These are phyloP conservation scores for Myotis pilosus DNA, from an alignment of 2,797 vertebrate genomes.

Conservation along the genomic window DNA sequence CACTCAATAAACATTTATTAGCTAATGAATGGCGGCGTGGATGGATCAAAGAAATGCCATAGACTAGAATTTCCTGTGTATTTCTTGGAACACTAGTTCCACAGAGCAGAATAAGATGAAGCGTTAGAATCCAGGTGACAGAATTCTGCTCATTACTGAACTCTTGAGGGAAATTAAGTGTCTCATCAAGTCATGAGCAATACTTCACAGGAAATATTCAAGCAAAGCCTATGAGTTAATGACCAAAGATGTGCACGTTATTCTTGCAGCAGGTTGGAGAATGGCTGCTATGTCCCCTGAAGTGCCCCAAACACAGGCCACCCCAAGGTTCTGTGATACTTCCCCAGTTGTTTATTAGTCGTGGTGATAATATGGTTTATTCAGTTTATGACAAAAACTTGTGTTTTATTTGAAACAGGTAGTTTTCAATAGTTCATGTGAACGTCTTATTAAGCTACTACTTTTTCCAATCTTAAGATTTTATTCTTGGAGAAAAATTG, in stretches of 20 bases:
- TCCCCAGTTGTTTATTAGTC: background rate
- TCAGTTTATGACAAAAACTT: background rate
- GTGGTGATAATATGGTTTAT: background rate
- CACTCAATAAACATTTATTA: slow-evolving; percentile 32
- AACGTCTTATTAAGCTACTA: background rate
- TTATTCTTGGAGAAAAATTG: slow-evolving; percentile 19
- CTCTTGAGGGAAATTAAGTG: background rate
- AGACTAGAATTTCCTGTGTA: background rate
- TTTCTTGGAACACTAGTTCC: background rate
- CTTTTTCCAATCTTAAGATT: slow-evolving; percentile 9
- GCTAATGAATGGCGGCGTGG: background rate
- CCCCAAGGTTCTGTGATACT: background rate
- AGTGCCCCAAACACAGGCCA: background rate
- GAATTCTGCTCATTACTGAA: slow-evolving; percentile 18
- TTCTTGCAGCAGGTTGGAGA: background rate
- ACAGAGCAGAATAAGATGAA: background rate
- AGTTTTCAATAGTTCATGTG: background rate
- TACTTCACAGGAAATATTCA: background rate
- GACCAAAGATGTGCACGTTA: background rate
- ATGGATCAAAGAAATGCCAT: background rate
- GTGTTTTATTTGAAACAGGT: background rate
- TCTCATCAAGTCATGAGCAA: background rate
- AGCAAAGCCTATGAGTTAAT: background rate
- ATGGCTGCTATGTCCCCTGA: background rate
- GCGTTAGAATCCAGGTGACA: background rate